Conservation (phyloP, 2,113 vertebrate genomes). For the Chiloscyllium plagiosum region DNA sequence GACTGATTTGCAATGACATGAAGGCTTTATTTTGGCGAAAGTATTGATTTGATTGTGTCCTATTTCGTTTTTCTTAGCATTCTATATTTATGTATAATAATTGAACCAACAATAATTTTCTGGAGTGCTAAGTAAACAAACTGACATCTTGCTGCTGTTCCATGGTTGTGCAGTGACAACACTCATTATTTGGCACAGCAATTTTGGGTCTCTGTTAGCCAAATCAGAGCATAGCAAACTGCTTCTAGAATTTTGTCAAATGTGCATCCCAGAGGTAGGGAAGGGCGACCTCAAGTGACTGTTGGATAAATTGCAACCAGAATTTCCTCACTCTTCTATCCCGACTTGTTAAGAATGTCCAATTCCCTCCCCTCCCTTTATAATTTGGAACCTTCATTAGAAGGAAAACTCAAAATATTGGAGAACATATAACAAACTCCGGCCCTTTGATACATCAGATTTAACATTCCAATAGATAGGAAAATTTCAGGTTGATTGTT, state of each 20-base stretch:
- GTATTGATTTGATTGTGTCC: background rate
- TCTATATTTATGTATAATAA: background rate
- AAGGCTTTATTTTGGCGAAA: background rate
- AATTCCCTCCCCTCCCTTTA: background rate
- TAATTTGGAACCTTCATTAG: background rate
- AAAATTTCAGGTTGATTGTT: background rate
- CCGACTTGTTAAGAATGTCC: no score
- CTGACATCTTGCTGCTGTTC: background rate
- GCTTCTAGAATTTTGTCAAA: background rate
- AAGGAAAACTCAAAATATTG: background rate
- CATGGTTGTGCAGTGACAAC: background rate
- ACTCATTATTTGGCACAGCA: background rate
- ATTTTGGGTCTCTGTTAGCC: background rate
- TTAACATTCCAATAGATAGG: background rate
- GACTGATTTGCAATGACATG: background rate
- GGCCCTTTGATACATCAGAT: background rate
- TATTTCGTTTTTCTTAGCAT: background rate
- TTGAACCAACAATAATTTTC: background rate
- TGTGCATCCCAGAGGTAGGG: background rate
- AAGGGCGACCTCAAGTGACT: background rate
- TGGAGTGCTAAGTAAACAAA: background rate
- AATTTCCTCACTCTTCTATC: background rate
- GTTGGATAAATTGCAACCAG: background rate
- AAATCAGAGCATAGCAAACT: background rate
- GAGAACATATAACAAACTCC: background rate